phyloP scores from a whole-genome alignment of 2,888 invertebrate genomes.

The Lycocerus yunnanus region DNA sequence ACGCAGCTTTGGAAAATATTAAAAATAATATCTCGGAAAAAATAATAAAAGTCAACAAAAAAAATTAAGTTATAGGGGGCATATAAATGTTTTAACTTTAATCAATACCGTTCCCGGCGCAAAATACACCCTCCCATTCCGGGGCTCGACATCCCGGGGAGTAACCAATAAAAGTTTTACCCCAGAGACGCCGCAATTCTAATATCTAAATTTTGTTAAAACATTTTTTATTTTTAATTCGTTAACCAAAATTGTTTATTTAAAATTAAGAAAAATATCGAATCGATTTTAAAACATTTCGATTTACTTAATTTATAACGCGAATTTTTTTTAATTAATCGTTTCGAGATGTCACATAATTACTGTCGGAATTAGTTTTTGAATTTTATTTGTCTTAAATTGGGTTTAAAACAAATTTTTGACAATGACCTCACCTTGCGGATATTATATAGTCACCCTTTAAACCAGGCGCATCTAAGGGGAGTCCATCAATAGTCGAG shows the following conservation, averaged over 20 bases:
- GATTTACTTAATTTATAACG: not conserved
- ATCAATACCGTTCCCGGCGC: slow-evolving; percentile 12
- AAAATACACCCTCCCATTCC: slow-evolving; percentile 1
- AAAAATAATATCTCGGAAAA: not conserved
- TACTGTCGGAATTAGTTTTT: not conserved
- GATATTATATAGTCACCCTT: not conserved
- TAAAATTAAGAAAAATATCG: not conserved
- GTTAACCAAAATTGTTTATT: not conserved
- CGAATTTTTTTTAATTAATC: not conserved
- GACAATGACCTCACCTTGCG: not conserved
- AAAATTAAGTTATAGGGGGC: slow-evolving; percentile 3
- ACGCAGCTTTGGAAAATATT: not conserved
- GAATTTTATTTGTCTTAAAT: not conserved
- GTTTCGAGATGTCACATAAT: not conserved
- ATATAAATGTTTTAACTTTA: slow-evolving; percentile 9
- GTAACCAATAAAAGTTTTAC: slow-evolving; percentile 7
- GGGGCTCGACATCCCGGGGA: slow-evolving; percentile 1
- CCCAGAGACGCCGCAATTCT: slow-evolving; percentile 7
- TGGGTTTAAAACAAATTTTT: not conserved
- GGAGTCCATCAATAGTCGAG: slow-evolving; percentile 4
- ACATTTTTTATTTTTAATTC: not conserved
- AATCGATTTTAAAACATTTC: not conserved
- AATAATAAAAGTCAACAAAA: not conserved
- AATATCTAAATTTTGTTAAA: not conserved
- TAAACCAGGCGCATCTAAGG: slow-evolving; percentile 4